A percentile compares a stretch with the other conserved stretches of the same genome.
These are phyloP conservation scores for Mesorhabditis spiculigera DNA, from an alignment of 2,888 invertebrate genomes.

Conservation along the genomic window DNA sequence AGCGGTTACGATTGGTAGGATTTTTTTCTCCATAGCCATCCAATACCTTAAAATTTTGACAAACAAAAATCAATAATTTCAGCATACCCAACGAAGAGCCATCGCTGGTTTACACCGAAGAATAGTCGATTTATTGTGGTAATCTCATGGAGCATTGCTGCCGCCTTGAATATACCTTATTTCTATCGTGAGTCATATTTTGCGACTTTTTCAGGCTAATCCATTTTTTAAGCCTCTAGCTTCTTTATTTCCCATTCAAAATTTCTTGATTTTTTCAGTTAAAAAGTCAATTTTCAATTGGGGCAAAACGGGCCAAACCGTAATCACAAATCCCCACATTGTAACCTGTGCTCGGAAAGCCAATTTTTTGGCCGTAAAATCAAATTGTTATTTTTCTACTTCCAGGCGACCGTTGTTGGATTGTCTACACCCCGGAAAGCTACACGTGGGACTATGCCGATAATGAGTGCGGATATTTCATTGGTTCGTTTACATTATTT, in stretches of 20 bases:
- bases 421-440: background rate
- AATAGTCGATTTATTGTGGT: background rate
- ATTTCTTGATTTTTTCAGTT: no score
- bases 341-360: no score
- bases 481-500: background rate
- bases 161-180: background rate
- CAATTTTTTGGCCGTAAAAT: no score
- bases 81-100: slow-evolving; percentile 4
- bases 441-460: background rate
- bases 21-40: background rate
- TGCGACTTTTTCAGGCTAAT: background rate
- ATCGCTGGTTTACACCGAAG: background rate
- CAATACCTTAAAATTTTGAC: no score
- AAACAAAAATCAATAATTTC: background rate
- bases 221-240: background rate
- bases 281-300: no score
- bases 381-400: background rate
- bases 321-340: no score
- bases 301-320: no score
- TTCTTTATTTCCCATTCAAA: no score
- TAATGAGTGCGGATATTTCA: background rate
- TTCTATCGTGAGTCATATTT: background rate
- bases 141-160: background rate
- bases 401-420: slow-evolving; percentile 1
- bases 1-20: background rate